Evolutionary conservation across 2,888 invertebrate species (phyloP), one percentile per base, ranked within the genome.

Genomic region (Lypha dubia): DNA sequence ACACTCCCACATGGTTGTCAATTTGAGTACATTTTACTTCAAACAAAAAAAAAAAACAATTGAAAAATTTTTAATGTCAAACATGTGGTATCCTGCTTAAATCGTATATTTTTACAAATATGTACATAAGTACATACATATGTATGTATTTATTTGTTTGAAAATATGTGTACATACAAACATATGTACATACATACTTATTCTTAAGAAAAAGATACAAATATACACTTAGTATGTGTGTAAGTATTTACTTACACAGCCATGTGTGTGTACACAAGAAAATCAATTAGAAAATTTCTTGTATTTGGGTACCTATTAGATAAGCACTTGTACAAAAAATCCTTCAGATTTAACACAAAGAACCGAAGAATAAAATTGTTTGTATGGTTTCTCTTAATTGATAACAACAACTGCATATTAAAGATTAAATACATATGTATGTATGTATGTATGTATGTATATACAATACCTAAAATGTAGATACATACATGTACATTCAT

Each of bases 81-180:
- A 82, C 81, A 82, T 82, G 75, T 82, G 81, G 81, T 82, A 82
- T 82, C 81, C 81, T 82, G 81, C 75, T 68, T 49, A 75, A 70
- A 68, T 65, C 24, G n/a, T 24, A 4, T 32, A 77, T 53, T 38
- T 62, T 67, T 76, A 46, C 32, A n/a, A n/a, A n/a, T n/a, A 76
- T 46, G 53, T 53, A 63, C 56, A 70, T 71, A 13, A 56, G 22
- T 35, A 49, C 60, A 32, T 13, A 13, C 22, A 13, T 22, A 20
- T 49, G 9, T 46, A 49, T 28, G 17, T 44, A 17, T 44, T 4
- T 20, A 9, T n/a, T n/a, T n/a, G n/a, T n/a, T n/a, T n/a, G 3
- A 60, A 58, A 38, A 49, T 28, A 60, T 68, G 60, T 76, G 44
- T 24, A 20, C 5, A 28, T 28, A 44, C 60, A 60, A 28, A 49